Base-by-base conservation (phyloP, 2,888 invertebrate genomes). In the Pseudococcus longispinus region DNA sequence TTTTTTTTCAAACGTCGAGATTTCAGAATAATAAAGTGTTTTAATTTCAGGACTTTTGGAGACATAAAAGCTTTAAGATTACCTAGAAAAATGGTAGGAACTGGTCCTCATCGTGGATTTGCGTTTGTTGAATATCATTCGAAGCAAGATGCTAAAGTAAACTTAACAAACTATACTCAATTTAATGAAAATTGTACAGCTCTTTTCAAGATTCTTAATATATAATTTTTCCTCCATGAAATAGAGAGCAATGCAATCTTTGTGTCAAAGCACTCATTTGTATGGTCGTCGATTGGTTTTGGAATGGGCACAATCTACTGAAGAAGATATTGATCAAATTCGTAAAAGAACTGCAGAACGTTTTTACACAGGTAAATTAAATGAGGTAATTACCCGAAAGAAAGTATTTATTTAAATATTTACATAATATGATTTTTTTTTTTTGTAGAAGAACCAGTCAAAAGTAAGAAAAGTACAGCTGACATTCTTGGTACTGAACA, bases 211-310 rank as follows among this genome's bases (percentile, higher is more conserved):
- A 42, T 44, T 20, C 82, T 83, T 13, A 2, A 37, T 44, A n/a
- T 87, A n/a, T 51, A 51, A 9, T 87, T 84, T 44, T 88, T 89
- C 92, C 0, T 60, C 23, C 9, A 60, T 11, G 3, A 8, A 92
- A 60, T 91, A 96, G 95, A 93, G 94, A 90, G 99, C 99, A 0
- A 98, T 98, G 91, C 95, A 97, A 88, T 95, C 97, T 0, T 91
- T 98, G n/a, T 95, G 96, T 89, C 96, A 96, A 90, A 98, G 98
- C 89, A 99, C 99, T 87, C 99, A 99, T 93, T 95, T 99, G 91
- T 99, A 97, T 91, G 99, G 99, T 0, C 93, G 99, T 89, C 93
- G 98, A 87, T 92, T 99, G 89, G 98, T 98, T 0, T 91, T 99
- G 88, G 98, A 99, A 92, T 99, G 99, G 99, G 97, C 98, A 0